Evolutionary conservation across 2,797 vertebrate species (phyloP).

Genomic region (Alfaro cultratus): DNA sequence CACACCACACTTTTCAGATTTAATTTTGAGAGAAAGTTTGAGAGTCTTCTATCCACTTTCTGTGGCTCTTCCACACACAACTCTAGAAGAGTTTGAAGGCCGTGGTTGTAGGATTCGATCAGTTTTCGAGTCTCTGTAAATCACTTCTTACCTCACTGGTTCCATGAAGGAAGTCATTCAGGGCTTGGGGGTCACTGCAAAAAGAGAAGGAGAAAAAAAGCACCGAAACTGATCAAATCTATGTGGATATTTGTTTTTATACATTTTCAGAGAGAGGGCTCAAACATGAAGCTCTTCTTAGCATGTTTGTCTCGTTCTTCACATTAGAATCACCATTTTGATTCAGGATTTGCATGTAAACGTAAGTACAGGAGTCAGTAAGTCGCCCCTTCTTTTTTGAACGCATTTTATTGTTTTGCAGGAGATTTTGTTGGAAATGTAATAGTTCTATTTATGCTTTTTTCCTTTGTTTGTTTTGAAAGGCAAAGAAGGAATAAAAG

Average conservation of each 20-base stretch:
- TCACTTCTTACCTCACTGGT: constrained; percentile 81
- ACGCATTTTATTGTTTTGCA: not conserved
- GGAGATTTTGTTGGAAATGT: not conserved
- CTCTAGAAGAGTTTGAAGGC: not conserved
- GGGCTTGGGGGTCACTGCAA: constrained; percentile 85
- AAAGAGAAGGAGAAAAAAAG: not conserved
- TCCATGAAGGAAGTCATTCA: constrained; percentile 88
- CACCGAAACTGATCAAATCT: not conserved
- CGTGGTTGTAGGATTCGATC: not conserved
- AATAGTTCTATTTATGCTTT: not conserved
- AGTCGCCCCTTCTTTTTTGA: not conserved
- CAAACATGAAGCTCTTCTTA: not conserved
- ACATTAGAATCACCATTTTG: not conserved
- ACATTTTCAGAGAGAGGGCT: not conserved
- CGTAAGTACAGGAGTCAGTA: not conserved
- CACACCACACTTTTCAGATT: not conserved
- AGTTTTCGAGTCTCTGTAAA: constrained; percentile 12
- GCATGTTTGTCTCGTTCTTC: not conserved
- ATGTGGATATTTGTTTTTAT: not conserved
- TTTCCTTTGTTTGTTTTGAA: not conserved
- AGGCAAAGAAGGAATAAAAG: not conserved
- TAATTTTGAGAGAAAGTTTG: not conserved
- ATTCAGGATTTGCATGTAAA: not conserved
- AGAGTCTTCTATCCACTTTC: not conserved
- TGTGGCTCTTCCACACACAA: not conserved